These are phyloP conservation scores for Porites lobata DNA, from an alignment of 92 coral and sea anemone species.

Conservation along the genomic window DNA sequence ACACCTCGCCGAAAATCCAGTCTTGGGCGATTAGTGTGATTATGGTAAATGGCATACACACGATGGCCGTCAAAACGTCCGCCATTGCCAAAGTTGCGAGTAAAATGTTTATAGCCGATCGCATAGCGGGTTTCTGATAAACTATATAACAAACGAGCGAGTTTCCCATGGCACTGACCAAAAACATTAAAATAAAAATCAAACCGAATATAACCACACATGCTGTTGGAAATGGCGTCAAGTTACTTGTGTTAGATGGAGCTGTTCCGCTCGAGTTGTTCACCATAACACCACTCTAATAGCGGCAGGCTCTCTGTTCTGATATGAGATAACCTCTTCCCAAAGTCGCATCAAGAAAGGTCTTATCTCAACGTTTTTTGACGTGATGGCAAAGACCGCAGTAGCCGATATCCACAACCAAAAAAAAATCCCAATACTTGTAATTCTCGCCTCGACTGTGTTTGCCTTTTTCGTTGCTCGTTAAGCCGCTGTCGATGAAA, in stretches of 20 bases:
- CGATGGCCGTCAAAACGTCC: slow-evolving; percentile 84
- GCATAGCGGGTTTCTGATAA: slow-evolving; percentile 99
- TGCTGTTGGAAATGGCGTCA: slow-evolving; percentile 23
- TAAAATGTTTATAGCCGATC: slow-evolving; percentile 94
- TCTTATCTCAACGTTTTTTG: background rate
- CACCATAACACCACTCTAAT: slow-evolving; percentile 30
- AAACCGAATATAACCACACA: slow-evolving; percentile 43
- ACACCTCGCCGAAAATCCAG: slow-evolving; percentile 90
- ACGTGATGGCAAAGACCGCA: slow-evolving; percentile 1
- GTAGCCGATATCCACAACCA: background rate
- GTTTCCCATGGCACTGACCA: slow-evolving; percentile 88
- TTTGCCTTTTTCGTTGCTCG: slow-evolving; percentile 24
- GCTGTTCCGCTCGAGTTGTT: slow-evolving; percentile 4
- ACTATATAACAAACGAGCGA: slow-evolving; percentile 95
- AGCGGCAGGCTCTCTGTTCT: slow-evolving; percentile 11
- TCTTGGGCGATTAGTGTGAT: slow-evolving; percentile 76
- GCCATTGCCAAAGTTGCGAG: slow-evolving; percentile 95
- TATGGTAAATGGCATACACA: slow-evolving; percentile 90
- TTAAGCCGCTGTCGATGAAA: slow-evolving; percentile 39
- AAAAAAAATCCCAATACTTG: background rate
- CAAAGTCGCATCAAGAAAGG: slow-evolving; percentile 20
- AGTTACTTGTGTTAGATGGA: background rate
- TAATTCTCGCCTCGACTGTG: background rate
- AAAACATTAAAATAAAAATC: slow-evolving; percentile 77
- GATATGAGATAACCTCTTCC: slow-evolving; percentile 19